These are phyloP conservation scores for Venustaconcha ellipsiformis DNA, from an alignment of 1,140 invertebrate species.

Conservation along the genomic window DNA sequence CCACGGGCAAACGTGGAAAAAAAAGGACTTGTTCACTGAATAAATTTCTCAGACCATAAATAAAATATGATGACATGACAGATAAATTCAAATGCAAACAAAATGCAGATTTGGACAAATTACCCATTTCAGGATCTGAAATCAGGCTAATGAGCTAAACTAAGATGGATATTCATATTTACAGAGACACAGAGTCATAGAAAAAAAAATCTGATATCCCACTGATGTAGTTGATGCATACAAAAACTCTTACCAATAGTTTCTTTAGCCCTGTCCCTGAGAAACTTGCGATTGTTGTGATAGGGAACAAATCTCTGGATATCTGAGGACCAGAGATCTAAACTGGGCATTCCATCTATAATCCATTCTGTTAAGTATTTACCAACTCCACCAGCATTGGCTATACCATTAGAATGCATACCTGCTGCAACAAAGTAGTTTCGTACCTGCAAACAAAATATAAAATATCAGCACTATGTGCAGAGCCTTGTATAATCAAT, in stretches of 20 bases:
- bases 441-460: conserved; percentile 75
- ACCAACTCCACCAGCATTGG: conserved; percentile 94
- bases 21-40: too few species aligned
- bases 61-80: too few species aligned
- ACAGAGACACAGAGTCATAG: too few species aligned
- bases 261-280: conserved; percentile 93
- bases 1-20: too few species aligned
- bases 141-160: too few species aligned
- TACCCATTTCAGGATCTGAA: too few species aligned
- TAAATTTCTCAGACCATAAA: too few species aligned
- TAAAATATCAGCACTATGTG: neutral
- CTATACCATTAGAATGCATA: conserved; percentile 94
- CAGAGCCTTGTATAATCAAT: too few species aligned
- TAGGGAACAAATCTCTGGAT: conserved; percentile 92
- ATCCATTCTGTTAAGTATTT: conserved; percentile 91
- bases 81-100: too few species aligned
- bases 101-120: too few species aligned
- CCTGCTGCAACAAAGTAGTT: conserved; percentile 97
- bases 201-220: too few species aligned
- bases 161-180: too few species aligned
- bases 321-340: conserved; percentile 91
- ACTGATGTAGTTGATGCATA: neutral
- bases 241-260: conserved; percentile 80
- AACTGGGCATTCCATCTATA: conserved; percentile 77
- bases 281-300: conserved; percentile 96